Base-by-base conservation (phyloP, 1,140 invertebrate species). In the Penaeus vannamei region DNA sequence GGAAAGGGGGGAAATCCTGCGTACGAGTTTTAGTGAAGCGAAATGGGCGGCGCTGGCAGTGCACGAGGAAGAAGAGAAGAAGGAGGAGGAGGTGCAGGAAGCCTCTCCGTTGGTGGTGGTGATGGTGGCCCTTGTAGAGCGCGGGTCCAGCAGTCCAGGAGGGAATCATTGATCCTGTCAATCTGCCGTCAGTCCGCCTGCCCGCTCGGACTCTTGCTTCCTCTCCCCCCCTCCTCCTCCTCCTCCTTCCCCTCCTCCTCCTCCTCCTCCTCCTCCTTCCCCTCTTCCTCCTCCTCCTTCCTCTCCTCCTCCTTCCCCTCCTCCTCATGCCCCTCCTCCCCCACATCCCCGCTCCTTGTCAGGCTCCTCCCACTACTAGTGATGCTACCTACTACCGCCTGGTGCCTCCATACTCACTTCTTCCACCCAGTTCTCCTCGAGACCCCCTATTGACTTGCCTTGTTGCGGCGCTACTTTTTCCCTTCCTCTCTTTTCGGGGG, bases 151-250 rank as follows among this genome's bases (percentile, higher is more conserved):
- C 84, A 82, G 87, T 89, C 87, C 87, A 89, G 83, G 87, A 85
- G 87, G 83, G 87, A 89, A 89, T 89, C 87, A 89, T 89, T 89
- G 87, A 89, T 89, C 87, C 87, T 89, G 87, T 89, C 87, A 89
- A 89, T 89, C 87, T 89, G 87, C 87, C 87, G 87, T 89, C 87
- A 89, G 69, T 89, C 87, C 87, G 87, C 87, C 87, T 89, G 87
- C 87, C 87, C 83, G 82, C 82, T 62, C 82, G 36, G 29, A 32
- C 72, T 26, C 72, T 60, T 83, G 29, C 59, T 20, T 32, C 60
- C 59, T 12, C 59, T 12, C 81, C 59, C 26, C 23, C 46, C 8
- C 22, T 60, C 81, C 22, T n/a, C 26, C 23, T 60, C 36, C 2
- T 23, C 36, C 14, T 46, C 80, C 46, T 20, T 22, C 20, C 19